A percentile compares a stretch with the other conserved stretches of the same genome.
phyloP scores from a whole-genome alignment of 2,113 vertebrate genomes.

The Rhabdornis inornatus region DNA sequence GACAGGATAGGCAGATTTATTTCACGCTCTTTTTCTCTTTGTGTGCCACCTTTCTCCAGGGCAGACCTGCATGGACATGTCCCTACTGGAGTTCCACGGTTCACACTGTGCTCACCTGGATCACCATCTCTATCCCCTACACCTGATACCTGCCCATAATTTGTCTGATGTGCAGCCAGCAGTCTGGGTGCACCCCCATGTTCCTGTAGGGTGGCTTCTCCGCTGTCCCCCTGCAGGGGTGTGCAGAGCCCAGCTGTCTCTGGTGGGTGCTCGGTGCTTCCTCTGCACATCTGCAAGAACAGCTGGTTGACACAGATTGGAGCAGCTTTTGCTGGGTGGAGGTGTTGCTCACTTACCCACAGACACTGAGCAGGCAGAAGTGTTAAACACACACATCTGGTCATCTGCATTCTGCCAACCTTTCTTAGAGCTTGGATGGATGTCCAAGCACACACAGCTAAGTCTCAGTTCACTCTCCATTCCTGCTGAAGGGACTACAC shows the following conservation, averaged over 20 bases:
- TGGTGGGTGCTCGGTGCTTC: background rate
- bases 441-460: background rate
- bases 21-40: background rate
- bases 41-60: background rate
- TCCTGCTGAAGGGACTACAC: background rate
- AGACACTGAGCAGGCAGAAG: background rate
- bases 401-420: background rate
- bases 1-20: background rate
- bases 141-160: background rate
- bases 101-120: background rate
- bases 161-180: background rate
- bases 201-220: background rate
- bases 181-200: background rate
- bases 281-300: background rate
- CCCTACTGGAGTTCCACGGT: background rate
- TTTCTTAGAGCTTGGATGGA: background rate
- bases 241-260: background rate
- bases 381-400: background rate
- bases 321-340: background rate
- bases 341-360: background rate
- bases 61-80: background rate
- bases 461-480: background rate
- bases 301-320: background rate
- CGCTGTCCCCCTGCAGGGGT: fast-evolving
- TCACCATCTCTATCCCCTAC: background rate